A percentile compares a stretch with the other conserved stretches of the same genome.
phyloP scores from a whole-genome alignment of 2,797 vertebrate species.

The Scarus forsteni region DNA sequence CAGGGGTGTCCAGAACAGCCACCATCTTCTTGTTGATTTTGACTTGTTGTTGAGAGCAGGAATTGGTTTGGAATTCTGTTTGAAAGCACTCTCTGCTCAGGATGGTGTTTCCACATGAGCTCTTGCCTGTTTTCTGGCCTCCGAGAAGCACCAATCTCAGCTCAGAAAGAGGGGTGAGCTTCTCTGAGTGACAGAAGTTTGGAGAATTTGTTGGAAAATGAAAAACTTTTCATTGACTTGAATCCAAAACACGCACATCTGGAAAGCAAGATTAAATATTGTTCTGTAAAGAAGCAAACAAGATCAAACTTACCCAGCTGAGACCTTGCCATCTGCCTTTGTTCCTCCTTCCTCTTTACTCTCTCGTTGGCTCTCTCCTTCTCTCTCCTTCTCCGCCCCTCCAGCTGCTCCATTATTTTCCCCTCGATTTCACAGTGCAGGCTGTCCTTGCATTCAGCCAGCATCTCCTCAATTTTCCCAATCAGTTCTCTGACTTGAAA shows the following conservation, averaged over 20 bases:
- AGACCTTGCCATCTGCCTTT: slow-evolving; percentile 53
- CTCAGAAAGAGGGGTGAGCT: slow-evolving; percentile 34
- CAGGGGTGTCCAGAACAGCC: slow-evolving; percentile 72
- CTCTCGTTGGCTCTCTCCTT: slow-evolving; percentile 50
- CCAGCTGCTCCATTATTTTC: slow-evolving; percentile 50
- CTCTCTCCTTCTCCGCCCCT: slow-evolving; percentile 49
- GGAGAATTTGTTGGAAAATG: neutral
- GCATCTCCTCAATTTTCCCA: slow-evolving; percentile 74
- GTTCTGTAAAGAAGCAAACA: slow-evolving; percentile 3
- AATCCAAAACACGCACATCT: neutral
- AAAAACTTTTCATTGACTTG: neutral
- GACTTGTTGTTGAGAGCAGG: slow-evolving; percentile 36
- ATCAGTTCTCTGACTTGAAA: slow-evolving; percentile 78
- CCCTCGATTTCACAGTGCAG: slow-evolving; percentile 53
- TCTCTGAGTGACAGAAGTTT: slow-evolving; percentile 55
- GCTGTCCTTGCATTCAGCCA: slow-evolving; percentile 4
- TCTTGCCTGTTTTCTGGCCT: slow-evolving; percentile 74
- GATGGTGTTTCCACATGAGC: slow-evolving; percentile 79
- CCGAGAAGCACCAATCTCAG: slow-evolving; percentile 70
- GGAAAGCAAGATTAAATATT: neutral
- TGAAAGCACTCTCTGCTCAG: slow-evolving; percentile 60
- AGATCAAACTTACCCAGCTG: slow-evolving; percentile 65
- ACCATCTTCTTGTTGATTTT: slow-evolving; percentile 42
- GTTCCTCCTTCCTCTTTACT: slow-evolving; percentile 43
- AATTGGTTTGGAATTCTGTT: slow-evolving; percentile 33